Evolutionary conservation across 2,113 vertebrate genomes (phyloP).

Genomic region (Apeltes quadracus): DNA sequence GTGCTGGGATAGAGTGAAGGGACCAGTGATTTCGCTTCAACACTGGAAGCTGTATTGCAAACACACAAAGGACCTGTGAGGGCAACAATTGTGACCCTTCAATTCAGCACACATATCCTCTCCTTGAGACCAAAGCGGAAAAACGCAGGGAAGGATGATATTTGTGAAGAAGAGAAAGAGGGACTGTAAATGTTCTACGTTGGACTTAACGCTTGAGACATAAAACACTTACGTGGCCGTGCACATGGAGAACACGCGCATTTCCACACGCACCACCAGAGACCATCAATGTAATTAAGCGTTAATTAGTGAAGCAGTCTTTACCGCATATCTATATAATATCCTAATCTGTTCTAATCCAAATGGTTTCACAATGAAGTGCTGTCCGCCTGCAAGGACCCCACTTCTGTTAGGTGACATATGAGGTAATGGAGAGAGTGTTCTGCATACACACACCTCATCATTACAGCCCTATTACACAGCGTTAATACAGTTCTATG

Average conservation of each 20-base stretch:
- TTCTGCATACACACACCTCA: not conserved
- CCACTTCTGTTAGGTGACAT: slow-evolving; percentile 58
- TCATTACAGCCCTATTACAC: slow-evolving; percentile 5
- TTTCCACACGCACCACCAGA: slow-evolving; percentile 1
- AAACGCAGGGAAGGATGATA: slow-evolving; percentile 26
- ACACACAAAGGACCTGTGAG: slow-evolving; percentile 52
- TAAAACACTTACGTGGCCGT: not conserved
- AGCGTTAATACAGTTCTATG: not conserved
- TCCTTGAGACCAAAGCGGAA: slow-evolving; percentile 29
- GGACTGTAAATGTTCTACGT: not conserved
- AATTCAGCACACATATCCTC: slow-evolving; percentile 42
- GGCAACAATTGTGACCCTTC: slow-evolving; percentile 45
- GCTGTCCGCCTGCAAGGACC: slow-evolving; percentile 43
- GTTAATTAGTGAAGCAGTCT: slow-evolving; percentile 61
- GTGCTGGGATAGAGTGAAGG: slow-evolving; percentile 72
- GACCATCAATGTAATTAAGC: slow-evolving; percentile 42
- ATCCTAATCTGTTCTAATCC: slow-evolving; percentile 63
- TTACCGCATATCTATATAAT: slow-evolving; percentile 53
- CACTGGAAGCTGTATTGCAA: slow-evolving; percentile 51
- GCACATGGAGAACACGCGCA: not conserved
- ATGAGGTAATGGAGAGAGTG: slow-evolving; percentile 38
- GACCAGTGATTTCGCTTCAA: slow-evolving; percentile 63
- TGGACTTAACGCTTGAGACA: not conserved
- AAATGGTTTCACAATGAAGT: slow-evolving; percentile 63
- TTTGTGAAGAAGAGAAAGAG: slow-evolving; percentile 24